A percentile compares a stretch with the other conserved stretches of the same genome.
Evolutionary conservation across 2,888 invertebrate genomes (phyloP).

Genomic region (Sminthurides aquaticus): DNA sequence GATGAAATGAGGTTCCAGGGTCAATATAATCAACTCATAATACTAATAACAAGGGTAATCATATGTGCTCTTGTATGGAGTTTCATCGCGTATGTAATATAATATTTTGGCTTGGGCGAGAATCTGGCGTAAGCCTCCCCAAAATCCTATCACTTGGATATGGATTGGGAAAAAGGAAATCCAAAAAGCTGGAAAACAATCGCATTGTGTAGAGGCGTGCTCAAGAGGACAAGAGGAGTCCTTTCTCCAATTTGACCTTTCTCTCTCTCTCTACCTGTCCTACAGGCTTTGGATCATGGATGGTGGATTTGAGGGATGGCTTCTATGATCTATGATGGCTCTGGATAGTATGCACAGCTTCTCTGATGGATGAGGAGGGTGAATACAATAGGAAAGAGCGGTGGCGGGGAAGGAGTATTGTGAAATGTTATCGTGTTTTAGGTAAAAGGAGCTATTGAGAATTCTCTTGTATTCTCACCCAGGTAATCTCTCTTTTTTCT

Average conservation of each 20-base stretch:
- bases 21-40: background rate
- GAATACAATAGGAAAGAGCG: background rate
- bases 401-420: background rate
- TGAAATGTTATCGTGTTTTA: background rate
- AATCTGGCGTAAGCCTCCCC: too few species aligned
- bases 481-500: slow-evolving; percentile 30
- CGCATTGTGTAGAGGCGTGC: slow-evolving; percentile 38
- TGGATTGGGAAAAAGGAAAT: too few species aligned
- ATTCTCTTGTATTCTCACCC: background rate
- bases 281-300: too few species aligned
- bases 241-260: too few species aligned
- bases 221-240: too few species aligned
- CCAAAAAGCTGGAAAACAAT: slow-evolving; percentile 42
- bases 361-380: background rate
- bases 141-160: too few species aligned
- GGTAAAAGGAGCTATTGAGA: background rate
- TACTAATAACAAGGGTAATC: background rate
- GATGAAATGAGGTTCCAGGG: background rate
- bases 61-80: background rate
- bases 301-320: too few species aligned
- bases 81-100: too few species aligned
- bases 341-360: too few species aligned
- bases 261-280: slow-evolving; percentile 1
- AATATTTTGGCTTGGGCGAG: too few species aligned
- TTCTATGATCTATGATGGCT: too few species aligned